Percentiles rank a stretch among this genome's conserved stretches.
These are phyloP conservation scores for Chelmon rostratus DNA, from an alignment of 2,797 vertebrate genomes.

Conservation along the genomic window DNA sequence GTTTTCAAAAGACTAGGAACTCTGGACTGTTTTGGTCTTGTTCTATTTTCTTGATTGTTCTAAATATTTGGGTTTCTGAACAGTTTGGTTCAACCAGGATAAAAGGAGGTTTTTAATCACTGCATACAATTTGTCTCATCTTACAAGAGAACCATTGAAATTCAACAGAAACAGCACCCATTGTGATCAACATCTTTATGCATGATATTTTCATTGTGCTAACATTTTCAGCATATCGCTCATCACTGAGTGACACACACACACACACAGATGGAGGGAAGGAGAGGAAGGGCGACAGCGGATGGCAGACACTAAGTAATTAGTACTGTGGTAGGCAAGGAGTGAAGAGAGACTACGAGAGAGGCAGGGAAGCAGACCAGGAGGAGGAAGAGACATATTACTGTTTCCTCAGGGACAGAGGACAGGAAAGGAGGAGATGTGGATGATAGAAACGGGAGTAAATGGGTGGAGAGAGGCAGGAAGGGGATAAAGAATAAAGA, in stretches of 20 bases:
- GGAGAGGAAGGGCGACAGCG: constrained; percentile 9
- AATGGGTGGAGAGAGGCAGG: constrained; percentile 44
- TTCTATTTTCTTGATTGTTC: constrained; percentile 8
- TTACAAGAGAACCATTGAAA: neutral
- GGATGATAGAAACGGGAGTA: constrained; percentile 58
- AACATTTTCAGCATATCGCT: neutral
- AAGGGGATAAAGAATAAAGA: constrained; percentile 15
- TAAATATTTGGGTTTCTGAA: constrained; percentile 5
- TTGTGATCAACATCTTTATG: neutral
- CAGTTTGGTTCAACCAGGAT: neutral
- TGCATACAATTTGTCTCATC: neutral
- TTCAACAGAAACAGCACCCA: neutral
- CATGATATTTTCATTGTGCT: neutral
- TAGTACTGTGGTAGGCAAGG: constrained; percentile 24
- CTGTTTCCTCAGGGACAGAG: constrained; percentile 63
- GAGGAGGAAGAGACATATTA: constrained; percentile 62
- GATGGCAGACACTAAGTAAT: constrained; percentile 51
- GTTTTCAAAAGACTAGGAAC: too few relatives aligned
- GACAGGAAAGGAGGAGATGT: constrained; percentile 66
- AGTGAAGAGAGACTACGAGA: constrained; percentile 16
- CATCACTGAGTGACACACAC: constrained; percentile 13
- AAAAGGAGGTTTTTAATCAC: neutral
- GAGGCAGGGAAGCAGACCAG: constrained; percentile 30
- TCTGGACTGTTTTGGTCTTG: too few relatives aligned
- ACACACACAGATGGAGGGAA: neutral